Conservation (phyloP, 1,140 invertebrate genomes). For the Glomeris maerens region DNA sequence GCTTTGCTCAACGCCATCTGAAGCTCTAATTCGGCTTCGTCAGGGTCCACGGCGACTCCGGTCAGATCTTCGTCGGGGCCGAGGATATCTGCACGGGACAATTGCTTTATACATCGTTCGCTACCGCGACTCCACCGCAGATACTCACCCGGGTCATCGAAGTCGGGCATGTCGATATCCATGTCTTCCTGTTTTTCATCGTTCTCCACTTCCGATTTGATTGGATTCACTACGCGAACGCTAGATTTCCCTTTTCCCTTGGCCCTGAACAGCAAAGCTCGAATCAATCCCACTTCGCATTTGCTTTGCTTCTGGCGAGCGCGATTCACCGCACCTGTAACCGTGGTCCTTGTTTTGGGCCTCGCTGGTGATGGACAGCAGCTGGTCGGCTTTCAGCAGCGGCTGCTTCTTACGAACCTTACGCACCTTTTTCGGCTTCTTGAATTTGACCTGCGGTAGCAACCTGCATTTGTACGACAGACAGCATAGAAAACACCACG, state of each 20-base stretch:
- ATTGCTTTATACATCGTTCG: no score
- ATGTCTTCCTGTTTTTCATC: constrained; percentile 14
- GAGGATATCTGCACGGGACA: no score
- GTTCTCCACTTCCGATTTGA: not conserved
- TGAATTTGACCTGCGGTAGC: constrained; percentile 54
- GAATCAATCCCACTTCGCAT: no score
- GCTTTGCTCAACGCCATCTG: constrained; percentile 58
- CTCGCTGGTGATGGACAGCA: constrained; percentile 32
- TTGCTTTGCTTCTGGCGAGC: no score
- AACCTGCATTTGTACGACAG: constrained; percentile 15
- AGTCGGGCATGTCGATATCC: no score
- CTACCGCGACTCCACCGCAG: no score
- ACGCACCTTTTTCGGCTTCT: constrained; percentile 71
- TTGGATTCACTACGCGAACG: no score
- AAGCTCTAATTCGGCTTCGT: constrained; percentile 61
- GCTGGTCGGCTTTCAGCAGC: constrained; percentile 44
- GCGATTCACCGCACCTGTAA: constrained; percentile 1
- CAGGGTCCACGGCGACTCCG: constrained; percentile 45
- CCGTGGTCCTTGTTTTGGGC: constrained; percentile 2
- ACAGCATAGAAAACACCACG: no score
- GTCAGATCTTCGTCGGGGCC: constrained; percentile 42
- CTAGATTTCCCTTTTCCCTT: no score
- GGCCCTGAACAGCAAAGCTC: no score
- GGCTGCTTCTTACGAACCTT: constrained; percentile 34
- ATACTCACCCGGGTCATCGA: no score